phyloP scores from a whole-genome alignment of 1,140 invertebrate genomes.

The Sinella curviseta region DNA sequence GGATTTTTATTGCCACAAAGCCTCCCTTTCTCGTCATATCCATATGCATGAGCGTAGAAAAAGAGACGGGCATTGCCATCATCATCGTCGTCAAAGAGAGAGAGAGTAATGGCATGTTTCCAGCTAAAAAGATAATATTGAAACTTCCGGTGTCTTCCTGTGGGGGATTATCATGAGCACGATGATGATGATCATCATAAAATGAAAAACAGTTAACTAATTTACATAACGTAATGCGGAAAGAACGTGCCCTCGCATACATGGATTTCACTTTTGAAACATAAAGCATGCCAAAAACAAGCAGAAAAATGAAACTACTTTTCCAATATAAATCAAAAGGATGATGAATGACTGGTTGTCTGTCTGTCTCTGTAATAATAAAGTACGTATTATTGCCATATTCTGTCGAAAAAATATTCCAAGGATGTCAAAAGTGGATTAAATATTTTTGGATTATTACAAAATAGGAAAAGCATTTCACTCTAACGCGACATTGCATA shows the following conservation, averaged over 20 bases:
- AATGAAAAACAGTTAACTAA: background rate
- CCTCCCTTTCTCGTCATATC: background rate
- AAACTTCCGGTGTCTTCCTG: background rate
- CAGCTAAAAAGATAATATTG: conserved; percentile 14
- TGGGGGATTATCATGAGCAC: background rate
- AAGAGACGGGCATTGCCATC: background rate
- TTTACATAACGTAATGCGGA: background rate
- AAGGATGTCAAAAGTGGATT: conserved; percentile 1
- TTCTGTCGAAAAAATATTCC: background rate
- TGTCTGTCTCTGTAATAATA: background rate
- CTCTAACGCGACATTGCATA: no score
- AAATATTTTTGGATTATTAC: background rate
- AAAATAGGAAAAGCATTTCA: no score
- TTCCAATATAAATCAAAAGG: background rate
- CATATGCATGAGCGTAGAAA: background rate
- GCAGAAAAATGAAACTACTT: background rate
- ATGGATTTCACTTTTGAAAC: background rate
- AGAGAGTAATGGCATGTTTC: background rate
- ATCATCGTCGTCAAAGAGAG: background rate
- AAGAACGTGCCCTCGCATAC: background rate
- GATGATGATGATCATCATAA: background rate
- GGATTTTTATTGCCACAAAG: background rate
- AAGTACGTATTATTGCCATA: background rate
- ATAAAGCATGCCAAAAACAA: background rate
- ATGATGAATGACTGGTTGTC: background rate